Evolutionary conservation across 2,797 vertebrate species (phyloP).

Genomic region (Caiman crocodilus): DNA sequence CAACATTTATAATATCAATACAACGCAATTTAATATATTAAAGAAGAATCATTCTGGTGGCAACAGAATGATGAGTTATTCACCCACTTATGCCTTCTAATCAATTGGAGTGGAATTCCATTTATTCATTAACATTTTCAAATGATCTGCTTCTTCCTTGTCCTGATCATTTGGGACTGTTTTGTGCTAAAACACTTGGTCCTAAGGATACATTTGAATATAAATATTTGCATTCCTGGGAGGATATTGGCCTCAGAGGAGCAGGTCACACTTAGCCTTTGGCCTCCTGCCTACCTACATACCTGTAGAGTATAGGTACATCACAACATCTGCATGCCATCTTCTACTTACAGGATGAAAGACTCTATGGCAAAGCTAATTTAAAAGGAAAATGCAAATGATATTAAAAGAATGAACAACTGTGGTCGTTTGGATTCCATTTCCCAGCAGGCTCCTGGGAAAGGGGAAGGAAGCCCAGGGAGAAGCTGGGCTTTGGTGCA

Average conservation of each 20-base stretch:
- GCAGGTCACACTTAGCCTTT: conserved; percentile 26
- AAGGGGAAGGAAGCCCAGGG: too few relatives aligned
- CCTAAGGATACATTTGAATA: conserved; percentile 39
- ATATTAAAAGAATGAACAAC: conserved; percentile 5
- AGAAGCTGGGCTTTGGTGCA: too few relatives aligned
- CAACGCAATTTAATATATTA: not conserved
- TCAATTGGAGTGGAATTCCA: not conserved
- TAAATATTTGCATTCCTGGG: conserved; percentile 67
- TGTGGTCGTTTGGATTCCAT: too few relatives aligned
- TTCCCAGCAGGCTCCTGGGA: too few relatives aligned
- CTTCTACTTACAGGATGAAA: conserved; percentile 23
- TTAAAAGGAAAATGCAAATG: conserved; percentile 18
- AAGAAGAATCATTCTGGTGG: not conserved
- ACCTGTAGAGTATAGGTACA: not conserved
- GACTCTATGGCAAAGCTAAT: not conserved
- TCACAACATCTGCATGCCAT: not conserved
- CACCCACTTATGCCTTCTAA: not conserved
- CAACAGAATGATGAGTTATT: not conserved
- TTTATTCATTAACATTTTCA: not conserved
- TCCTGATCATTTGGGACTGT: conserved; percentile 6
- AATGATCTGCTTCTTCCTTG: conserved; percentile 3
- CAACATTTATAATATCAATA: not conserved
- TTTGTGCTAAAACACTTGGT: conserved; percentile 35
- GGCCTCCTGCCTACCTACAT: conserved; percentile 36
- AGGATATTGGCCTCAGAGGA: not conserved